phyloP scores from a whole-genome alignment of 2,888 invertebrate species.

The Mythimna impura region DNA sequence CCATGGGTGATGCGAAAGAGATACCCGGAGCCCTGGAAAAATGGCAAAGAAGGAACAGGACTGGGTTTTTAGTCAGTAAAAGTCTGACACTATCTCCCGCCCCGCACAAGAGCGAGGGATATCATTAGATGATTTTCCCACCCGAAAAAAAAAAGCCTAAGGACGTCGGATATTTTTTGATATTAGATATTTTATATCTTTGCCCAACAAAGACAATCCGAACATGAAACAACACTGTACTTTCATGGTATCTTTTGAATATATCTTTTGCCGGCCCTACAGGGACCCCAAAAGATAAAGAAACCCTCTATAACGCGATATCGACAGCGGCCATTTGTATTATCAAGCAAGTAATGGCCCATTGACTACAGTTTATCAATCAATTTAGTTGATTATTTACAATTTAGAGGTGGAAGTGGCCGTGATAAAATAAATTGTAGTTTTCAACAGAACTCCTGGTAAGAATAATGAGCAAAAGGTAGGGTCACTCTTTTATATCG shows the following conservation, averaged over 20 bases:
- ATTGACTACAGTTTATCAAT: slow-evolving; percentile 69
- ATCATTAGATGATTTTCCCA: no score
- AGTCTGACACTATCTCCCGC: no score
- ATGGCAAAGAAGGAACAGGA: no score
- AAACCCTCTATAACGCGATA: slow-evolving; percentile 72
- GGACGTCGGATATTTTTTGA: neutral
- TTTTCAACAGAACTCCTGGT: neutral
- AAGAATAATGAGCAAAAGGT: neutral
- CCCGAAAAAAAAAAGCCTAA: no score
- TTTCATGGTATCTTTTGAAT: slow-evolving; percentile 24
- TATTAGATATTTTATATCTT: neutral
- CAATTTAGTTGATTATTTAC: slow-evolving; percentile 68
- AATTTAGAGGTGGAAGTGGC: slow-evolving; percentile 13
- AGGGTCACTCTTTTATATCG: no score
- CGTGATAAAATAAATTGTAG: slow-evolving; percentile 1
- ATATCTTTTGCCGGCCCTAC: slow-evolving; percentile 68
- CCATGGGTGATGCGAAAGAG: no score
- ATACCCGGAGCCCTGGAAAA: no score
- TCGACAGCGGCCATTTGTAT: slow-evolving; percentile 71
- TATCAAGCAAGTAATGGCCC: slow-evolving; percentile 67
- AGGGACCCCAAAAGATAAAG: slow-evolving; percentile 74
- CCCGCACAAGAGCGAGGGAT: no score
- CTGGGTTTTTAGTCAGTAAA: no score
- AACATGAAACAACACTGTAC: neutral
- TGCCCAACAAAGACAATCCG: neutral